Evolutionary conservation across 2,113 vertebrate genomes (phyloP).

Genomic region (Leptodactylus fuscus): DNA sequence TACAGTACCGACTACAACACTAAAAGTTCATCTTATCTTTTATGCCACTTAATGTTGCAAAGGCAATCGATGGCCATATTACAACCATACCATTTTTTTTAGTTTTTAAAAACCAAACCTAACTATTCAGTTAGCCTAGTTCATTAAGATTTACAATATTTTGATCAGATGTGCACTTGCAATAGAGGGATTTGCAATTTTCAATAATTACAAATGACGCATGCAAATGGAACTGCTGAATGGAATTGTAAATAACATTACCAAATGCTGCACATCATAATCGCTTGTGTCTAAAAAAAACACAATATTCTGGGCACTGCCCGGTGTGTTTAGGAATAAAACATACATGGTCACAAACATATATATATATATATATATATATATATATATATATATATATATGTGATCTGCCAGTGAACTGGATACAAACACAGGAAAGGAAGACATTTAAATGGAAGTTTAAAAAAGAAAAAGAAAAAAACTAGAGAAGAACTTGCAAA

Average conservation of each 20-base stretch:
- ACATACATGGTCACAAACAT: slow-evolving; percentile 5
- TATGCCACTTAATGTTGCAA: not conserved
- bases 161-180: not conserved
- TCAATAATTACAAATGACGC: not conserved
- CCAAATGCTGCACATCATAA: not conserved
- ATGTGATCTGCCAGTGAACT: not conserved
- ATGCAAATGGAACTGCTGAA: not conserved
- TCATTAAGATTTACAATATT: slow-evolving; percentile 9
- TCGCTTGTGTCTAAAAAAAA: not conserved
- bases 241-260: not conserved
- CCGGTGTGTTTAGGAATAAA: not conserved
- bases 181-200: not conserved
- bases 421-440: not conserved
- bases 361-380: no score
- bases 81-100: no score
- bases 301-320: not conserved
- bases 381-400: not conserved
- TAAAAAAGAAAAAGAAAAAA: not conserved
- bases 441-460: not conserved
- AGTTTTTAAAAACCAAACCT: no score
- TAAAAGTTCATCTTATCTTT: not conserved
- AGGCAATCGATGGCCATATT: not conserved
- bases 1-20: not conserved
- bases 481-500: not conserved
- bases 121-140: not conserved